These are phyloP conservation scores for Acrossocheilus wenchowensis DNA, from an alignment of 2,797 vertebrate species.

Conservation along the genomic window DNA sequence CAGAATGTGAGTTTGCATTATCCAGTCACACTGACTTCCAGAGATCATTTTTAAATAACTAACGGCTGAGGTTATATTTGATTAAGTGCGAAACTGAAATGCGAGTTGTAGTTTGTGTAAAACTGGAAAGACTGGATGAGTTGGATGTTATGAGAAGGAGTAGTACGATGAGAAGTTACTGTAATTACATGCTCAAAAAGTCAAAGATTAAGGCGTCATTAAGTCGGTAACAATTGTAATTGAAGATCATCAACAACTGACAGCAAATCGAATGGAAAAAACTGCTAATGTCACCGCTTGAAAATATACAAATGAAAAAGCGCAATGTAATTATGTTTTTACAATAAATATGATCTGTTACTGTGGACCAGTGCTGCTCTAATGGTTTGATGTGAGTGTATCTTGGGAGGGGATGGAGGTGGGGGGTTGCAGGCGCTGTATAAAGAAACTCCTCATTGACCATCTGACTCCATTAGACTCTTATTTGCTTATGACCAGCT, in stretches of 20 bases:
- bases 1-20: background rate
- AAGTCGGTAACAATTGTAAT: background rate
- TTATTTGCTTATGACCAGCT: constrained; percentile 12
- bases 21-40: background rate
- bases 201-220: constrained; percentile 14
- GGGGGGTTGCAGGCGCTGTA: background rate
- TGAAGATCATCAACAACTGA: background rate
- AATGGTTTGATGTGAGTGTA: background rate
- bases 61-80: constrained; percentile 52
- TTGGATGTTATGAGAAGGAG: constrained; percentile 30
- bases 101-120: background rate
- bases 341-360: background rate
- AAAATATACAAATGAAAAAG: background rate
- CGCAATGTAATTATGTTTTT: background rate
- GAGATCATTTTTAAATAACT: constrained; percentile 40
- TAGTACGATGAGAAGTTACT: constrained; percentile 34
- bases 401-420: background rate
- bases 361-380: background rate
- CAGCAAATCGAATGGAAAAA: background rate
- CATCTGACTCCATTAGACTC: constrained; percentile 59
- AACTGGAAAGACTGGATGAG: constrained; percentile 57
- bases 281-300: background rate
- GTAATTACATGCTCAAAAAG: constrained; percentile 9
- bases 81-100: constrained; percentile 26
- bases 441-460: constrained; percentile 48